Evolutionary conservation across 2,113 vertebrate genomes (phyloP), one percentile per base, ranked within the genome.

Genomic region (Panthera tigris): DNA sequence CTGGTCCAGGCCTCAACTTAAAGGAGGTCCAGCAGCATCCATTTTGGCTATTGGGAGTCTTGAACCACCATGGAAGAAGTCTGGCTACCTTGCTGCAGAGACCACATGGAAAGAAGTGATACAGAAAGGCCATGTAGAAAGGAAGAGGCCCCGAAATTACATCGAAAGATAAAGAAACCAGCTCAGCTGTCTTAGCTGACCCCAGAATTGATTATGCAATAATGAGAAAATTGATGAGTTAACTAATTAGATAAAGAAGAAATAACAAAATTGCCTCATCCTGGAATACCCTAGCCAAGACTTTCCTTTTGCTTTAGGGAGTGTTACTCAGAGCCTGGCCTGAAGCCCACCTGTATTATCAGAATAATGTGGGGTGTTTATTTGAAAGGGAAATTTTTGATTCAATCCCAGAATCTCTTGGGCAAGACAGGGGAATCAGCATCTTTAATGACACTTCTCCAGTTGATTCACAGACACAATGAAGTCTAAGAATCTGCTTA

Each of bases 151-250:
- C 52, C 52, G 63, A 69, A 86, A 63, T 39, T 69, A 86, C 27
- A 14, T 23, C 36, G 18, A 36, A 18, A 78, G 82, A 78, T 33
- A 88, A 41, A 65, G 69, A 85, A 91, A 61, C 14, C 33, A 36
- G 39, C 39, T 69, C 15, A 66, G 19, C 13, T 61, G 7, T 57
- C 68, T 48, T 48, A 76, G 84, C 68, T 76, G 48, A 83, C 19
- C 36, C 80, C 71, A 68, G 31, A 68, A 66, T 57, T 69, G 39
- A 50, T 63, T 78, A 33, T 16, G 11, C 27, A 82, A 52, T 78
- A 61, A 41, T 84, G 80, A 90, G 71, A 31, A 84, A 97, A 92
- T 95, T 50, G 86, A 92, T 78, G 69, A 73, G 48, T 79, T 89
- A 92, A 79, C 52, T 45, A 68, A 61, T 66, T 31, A 91, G 19